Evolutionary conservation across 2,797 vertebrate genomes (phyloP), one percentile per base, ranked within the genome.

Genomic region (Pangasius sanitwongsei): DNA sequence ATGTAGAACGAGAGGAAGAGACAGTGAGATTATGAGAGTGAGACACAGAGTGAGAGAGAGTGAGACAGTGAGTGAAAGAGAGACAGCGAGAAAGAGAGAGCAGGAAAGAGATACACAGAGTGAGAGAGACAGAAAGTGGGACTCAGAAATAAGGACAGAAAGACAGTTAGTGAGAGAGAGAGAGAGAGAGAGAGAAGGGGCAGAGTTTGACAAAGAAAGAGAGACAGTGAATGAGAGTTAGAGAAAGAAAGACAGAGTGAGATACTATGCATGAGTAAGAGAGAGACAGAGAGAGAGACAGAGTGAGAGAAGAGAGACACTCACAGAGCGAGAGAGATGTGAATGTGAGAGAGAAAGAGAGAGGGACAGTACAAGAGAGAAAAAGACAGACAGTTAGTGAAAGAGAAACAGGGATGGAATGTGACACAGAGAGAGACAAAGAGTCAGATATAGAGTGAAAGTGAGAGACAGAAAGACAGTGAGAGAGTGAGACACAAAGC

Each of bases 1-100:
- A 37, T 11, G 15, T 16, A 31, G n/a, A 34, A 63, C 88, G 72
- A 83, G 90, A 87, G 87, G 89, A 89, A 90, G 90, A 91, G 84
- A 44, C 15, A 37, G 55, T 41, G 90, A 90, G 92, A 50, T 1
- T 15, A 90, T 89, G 69, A 84, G 89, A 88, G 28, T 77, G 41
- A 80, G 50, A 80, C 15, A 18, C 48, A 7, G 75, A 9, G n/a
- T 11, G 87, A 89, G 91, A 90, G 89, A 89, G 83, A 37, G 57
- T 77, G 1, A 55, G 25, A 31, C 1, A 11, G 50, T 37, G n/a
- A 53, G 2, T 15, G 89, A 89, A 83, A 37, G 48, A 78, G 0
- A 55, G 25, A 18, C 4, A 20, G 50, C n/a, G n/a, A 53, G 89
- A 88, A 11, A 89, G 91, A 90, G 88, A 90, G 85, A 37, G 86